Evolutionary conservation across 2,797 vertebrate species (phyloP), one percentile per base, ranked within the genome.

Genomic region (Nannoperca obscura): DNA sequence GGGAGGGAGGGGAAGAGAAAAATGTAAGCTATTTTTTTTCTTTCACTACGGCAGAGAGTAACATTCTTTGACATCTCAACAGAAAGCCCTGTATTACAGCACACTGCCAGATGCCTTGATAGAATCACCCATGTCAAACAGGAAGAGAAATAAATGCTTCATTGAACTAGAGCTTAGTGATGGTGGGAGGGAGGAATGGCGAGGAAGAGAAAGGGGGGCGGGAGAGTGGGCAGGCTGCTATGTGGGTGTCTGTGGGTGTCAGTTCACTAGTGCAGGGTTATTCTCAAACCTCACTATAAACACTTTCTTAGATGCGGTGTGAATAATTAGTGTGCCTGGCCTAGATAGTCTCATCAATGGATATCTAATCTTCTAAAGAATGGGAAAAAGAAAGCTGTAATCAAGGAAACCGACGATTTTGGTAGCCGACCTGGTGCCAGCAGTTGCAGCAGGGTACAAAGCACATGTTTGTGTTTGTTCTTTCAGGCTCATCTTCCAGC

Each of bases 51-150:
- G 91, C 91, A 90, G 85, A 93, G 91, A 92, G 91, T 92, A 94
- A 93, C 94, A 84, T 92, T 94, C 91, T 95, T 94, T 94, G 93
- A 95, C 93, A 71, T 95, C 90, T 95, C 89, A 94, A 94, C 93
- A 94, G 93, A 94, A 91, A 90, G 88, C 86, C 91, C 91, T 91
- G 92, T 94, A 89, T 88, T 93, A 90, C 92, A 91, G 91, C 87
- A 82, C 85, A 90, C 91, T 92, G 93, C 91, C 90, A 93, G 91
- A 93, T 88, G 92, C 93, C 89, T 91, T 92, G 92, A 94, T 94
- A 89, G 90, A 94, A 94, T 94, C 91, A 91, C 90, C 90, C 92
- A 85, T 94, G 94, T 95, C 94, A 95, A 92, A 94, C 93, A 94
- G 93, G 92, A 94, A 94, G 91, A 90, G 81, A 91, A 95, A 95